Evolutionary conservation across 2,113 vertebrate species (phyloP), one percentile per base, ranked within the genome.

Genomic region (Protobothrops flavoviridis): DNA sequence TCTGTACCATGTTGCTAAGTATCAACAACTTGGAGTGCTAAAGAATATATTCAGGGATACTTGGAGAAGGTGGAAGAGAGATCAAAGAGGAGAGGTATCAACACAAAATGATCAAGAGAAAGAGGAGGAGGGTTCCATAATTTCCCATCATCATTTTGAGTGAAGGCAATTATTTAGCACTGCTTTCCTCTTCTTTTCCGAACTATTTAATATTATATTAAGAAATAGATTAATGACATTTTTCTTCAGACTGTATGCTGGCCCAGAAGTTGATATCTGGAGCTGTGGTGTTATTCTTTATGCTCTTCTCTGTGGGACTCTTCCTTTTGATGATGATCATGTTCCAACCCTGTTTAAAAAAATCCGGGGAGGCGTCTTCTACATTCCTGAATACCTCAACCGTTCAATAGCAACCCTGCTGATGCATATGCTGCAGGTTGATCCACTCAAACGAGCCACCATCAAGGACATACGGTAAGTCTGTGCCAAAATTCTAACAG

Each of bases 261-360:
- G 99, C 11, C 99, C 99, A 0, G 99, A 99, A 96, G 99, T 99
- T 92, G 99, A 99, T 92, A 99, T 99, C 97, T 99, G 99, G 99
- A 99, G 99, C 98, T 99, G 98, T 0, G 99, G 99, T 0, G 99
- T 99, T 88, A 99, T 99, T 95, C 97, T 99, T 56, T 99, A 99
- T 0, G 99, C 99, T 7, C 98, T 99, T 43, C 98, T 99, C 13
- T 99, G 99, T 3, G 99, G 99, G 91, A 99, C 99, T 1, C 98
- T 99, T 96, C 99, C 99, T 45, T 99, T 99, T 0, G 99, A 99
- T 0, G 99, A 99, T 0, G 99, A 99, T 33, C 99, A 99, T 0
- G 99, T 99, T 6, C 99, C 99, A 87, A 99, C 99, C 0, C 97
- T 99, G 92, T 99, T 99, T 96, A 99, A 99, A 97, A 99, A 99